Evolutionary conservation across 1,140 invertebrate genomes (phyloP), one percentile per base, ranked within the genome.

Genomic region (Drosophila eugracilis): DNA sequence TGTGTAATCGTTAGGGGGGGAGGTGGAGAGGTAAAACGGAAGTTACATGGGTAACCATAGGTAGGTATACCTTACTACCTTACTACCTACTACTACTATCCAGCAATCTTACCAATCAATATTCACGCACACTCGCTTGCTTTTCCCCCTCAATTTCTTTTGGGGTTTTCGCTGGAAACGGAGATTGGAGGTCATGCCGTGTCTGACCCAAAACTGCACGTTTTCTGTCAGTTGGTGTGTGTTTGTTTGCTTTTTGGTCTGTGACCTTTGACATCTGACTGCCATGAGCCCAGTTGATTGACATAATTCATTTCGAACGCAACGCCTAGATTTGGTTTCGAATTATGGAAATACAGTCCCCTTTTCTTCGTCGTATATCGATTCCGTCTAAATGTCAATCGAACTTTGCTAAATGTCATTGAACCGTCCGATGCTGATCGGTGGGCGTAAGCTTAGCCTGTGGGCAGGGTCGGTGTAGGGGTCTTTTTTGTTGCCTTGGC

Each of bases 351-450:
- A n/a, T 9, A 21, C 17, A 47, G 52, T 59, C 24, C 5, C 48
- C 10, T 17, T 19, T 24, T 19, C 39, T 5, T 28, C 30, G 50
- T 48, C 15, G 41, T 15, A 19, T 67, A 66, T 67, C 63, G 60
- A 67, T 67, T 67, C 39, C 22, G 36, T 47, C 15, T 19, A 53
- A 75, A 59, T 65, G 69, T 73, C 53, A 74, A 67, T 42, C 28
- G 52, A 66, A 22, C 53, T 19, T 17, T 17, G n/a, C 12, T 12
- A 76, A 66, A 85, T 84, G 80, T 67, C 76, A 85, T 67, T 73
- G 75, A 79, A 79, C 72, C 30, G 22, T 0, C 28, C 28, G 42
- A 9, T 36, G 28, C 17, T 26, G 53, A 70, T 54, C 58, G 66
- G 45, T 15, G 19, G 44, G 44, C 44, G 44, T 28, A 17, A 30